Conservation (phyloP, 2,113 vertebrate genomes). For the Mirza zaza region DNA sequence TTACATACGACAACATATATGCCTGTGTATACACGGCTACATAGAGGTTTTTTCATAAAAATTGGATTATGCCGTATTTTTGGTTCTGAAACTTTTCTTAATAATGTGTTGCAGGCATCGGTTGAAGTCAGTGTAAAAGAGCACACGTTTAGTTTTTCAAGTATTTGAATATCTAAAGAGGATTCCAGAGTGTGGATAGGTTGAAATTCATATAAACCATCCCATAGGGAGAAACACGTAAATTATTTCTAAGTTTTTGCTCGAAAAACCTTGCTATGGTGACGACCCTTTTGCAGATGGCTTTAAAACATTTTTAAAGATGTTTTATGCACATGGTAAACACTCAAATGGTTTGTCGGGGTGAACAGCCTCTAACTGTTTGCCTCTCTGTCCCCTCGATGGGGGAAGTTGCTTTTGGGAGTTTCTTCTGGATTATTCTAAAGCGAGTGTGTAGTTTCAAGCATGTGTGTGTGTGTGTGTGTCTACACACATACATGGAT, state of each 20-base stretch:
- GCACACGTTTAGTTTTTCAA: not conserved
- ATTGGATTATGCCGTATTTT: not conserved
- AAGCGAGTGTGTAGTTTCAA: not conserved
- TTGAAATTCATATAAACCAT: not conserved
- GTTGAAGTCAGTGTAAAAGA: not conserved
- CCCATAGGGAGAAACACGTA: not conserved
- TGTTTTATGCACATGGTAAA: not conserved
- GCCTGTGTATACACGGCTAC: no score
- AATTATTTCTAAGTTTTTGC: not conserved
- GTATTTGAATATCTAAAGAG: not conserved
- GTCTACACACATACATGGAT: accelerated
- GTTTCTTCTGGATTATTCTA: not conserved
- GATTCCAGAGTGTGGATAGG: not conserved
- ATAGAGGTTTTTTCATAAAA: not conserved
- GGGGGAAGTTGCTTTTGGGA: not conserved
- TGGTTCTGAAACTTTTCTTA: not conserved
- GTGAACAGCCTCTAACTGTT: not conserved
- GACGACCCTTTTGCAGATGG: not conserved
- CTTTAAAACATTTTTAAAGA: not conserved
- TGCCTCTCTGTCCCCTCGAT: not conserved
- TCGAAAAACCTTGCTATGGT: not conserved
- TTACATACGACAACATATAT: accelerated
- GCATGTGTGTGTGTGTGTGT: not conserved
- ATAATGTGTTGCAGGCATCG: not conserved
- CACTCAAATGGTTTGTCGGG: not conserved